Evolutionary conservation across 2,113 vertebrate genomes (phyloP), one percentile per base, ranked within the genome.

Genomic region (Lamprologus tigripictilis): DNA sequence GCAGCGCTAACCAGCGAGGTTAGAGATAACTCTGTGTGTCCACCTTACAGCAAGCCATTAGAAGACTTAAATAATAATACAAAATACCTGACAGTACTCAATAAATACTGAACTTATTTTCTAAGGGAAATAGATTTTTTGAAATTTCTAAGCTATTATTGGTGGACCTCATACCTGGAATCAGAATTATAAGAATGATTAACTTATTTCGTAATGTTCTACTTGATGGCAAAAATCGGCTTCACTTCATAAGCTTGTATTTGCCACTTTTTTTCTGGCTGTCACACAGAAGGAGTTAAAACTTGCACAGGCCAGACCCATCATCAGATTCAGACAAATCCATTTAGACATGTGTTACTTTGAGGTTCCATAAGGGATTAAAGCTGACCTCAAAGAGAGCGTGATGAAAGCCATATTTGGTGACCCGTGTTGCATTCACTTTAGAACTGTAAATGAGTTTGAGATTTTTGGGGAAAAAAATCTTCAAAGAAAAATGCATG

Each of bases 401-500:
- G 63, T 87, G 84, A 89, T 88, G 82, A 88, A 58, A 71, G 86
- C 51, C 54, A 55, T 58, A 31, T 61, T 55, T 83, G 58, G 73
- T 73, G 81, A 89, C 79, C 83, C 19, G 11, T 42, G 8, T 11
- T 35, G 55, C 58, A 28, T 11, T 86, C 63, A 40, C 79, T 86
- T 83, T 53, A 71, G 84, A 93, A 83, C 81, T 79, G 81, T 85
- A 71, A 90, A 85, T 82, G 71, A 90, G 58, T 81, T 78, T 26
- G 23, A 88, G 54, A 76, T 76, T 76, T 76, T 66, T n/a, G 7
- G 12, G 7, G 2, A 0, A 47, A 76, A 73, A 54, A 92, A 90
- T 87, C 91, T 92, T 91, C 85, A 89, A 92, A 92, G 91, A 54
- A 61, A 87, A 86, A 53, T 14, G 21, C 40, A 23, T 54, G 88